Base-by-base conservation (phyloP, 2,888 invertebrate genomes). In the Synergus umbraculus region DNA sequence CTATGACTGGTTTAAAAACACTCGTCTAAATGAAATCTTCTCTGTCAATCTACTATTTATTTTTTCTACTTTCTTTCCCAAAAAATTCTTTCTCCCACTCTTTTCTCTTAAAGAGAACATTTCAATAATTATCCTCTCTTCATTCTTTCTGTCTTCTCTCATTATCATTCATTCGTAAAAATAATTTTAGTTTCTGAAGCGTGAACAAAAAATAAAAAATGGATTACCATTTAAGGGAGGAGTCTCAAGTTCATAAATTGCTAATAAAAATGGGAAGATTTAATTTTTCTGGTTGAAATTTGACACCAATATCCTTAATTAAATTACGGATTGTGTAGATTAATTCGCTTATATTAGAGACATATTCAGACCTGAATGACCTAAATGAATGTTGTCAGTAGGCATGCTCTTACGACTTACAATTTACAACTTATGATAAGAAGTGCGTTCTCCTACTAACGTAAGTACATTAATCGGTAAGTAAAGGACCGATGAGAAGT, bases 381-480 rank as follows among this genome's bases (percentile, higher is more conserved):
- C 18, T n/a, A 15, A 49, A 73, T 73, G 29, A 73, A 49, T 49
- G 73, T 49, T 73, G 73, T 73, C 80, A 79, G 83, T 85, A 83
- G 85, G 88, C 88, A 88, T 88, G 88, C 78, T 76, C 85, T 80
- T 73, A 49, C 83, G 84, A 83, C 80, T 84, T 82, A 29, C 29
- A 29, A 29, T 29, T 29, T 29, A 29, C 29, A 29, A 29, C 29
- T 29, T 29, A 29, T 29, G 29, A 29, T 29, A 29, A 29, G 81
- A 84, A 85, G 80, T 83, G 85, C 83, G 82, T 86, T 80, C 86
- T 84, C 85, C 80, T 85, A 80, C 78, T 83, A 78, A 44, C 83
- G 78, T 73, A 54, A 73, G 69, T 73, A 73, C 49, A 49, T 49
- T 29, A 65, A 78, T 81, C 81, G 88, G 88, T 88, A 86, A 88